phyloP scores from a whole-genome alignment of 2,797 vertebrate species.

The Acomys russatus region DNA sequence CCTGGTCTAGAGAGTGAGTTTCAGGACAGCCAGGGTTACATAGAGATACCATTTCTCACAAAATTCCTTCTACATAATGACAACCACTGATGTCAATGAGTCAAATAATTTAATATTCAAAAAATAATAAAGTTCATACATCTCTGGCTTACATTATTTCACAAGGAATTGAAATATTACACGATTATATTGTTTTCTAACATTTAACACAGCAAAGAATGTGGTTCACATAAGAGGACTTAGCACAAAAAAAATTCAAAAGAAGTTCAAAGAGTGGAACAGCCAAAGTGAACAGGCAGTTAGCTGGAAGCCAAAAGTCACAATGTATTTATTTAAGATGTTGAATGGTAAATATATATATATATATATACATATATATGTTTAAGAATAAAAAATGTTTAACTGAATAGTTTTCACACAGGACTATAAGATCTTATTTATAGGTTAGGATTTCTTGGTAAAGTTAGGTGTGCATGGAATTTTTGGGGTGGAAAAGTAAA shows the following conservation, averaged over 20 bases:
- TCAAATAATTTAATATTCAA: not conserved
- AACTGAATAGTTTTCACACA: conserved; percentile 3
- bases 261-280: not conserved
- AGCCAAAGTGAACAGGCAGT: not conserved
- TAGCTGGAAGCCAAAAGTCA: conserved; percentile 32
- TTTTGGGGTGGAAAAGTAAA: not conserved
- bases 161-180: conserved; percentile 9
- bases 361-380: too few species aligned
- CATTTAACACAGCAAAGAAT: conserved; percentile 10
- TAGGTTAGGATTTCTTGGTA: not conserved
- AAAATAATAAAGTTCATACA: conserved; percentile 22
- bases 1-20: not conserved
- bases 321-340: conserved; percentile 1
- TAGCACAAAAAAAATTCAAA: conserved; percentile 39
- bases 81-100: conserved; percentile 41
- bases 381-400: not conserved
- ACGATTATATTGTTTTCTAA: conserved; percentile 1
- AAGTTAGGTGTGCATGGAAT: not conserved
- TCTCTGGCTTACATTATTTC: conserved; percentile 46
- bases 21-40: not conserved
- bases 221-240: not conserved
- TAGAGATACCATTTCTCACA: not conserved
- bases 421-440: not conserved
- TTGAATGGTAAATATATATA: not conserved
- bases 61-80: conserved; percentile 49